These are phyloP conservation scores for Laticauda laticaudata DNA, from an alignment of 2,113 vertebrate species.

Conservation along the genomic window DNA sequence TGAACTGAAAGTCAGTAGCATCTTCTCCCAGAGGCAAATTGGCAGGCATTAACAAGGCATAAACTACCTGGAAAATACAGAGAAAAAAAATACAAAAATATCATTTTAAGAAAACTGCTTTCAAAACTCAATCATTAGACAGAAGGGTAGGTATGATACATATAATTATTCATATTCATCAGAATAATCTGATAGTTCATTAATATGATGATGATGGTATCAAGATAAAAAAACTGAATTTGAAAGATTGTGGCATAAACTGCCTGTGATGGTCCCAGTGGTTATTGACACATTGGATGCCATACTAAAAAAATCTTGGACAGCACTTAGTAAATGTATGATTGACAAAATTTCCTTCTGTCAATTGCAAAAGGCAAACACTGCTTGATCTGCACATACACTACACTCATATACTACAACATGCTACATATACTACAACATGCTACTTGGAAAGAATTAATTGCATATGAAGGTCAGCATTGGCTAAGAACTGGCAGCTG, in stretches of 20 bases:
- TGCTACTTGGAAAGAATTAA: neutral
- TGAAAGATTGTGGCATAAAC: neutral
- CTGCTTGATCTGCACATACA: neutral
- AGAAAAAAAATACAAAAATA: conserved; percentile 5
- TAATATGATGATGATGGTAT: neutral
- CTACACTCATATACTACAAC: neutral
- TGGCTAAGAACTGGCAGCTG: neutral
- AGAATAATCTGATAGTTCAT: neutral
- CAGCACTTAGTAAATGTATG: neutral
- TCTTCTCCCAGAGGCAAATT: conserved; percentile 95
- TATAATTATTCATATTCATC: conserved; percentile 2
- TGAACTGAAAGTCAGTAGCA: conserved; percentile 96
- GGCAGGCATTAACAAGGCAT: conserved; percentile 98
- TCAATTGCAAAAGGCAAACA: neutral
- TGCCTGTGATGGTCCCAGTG: neutral
- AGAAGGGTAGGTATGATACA: neutral
- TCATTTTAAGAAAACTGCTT: neutral
- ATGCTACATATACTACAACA: neutral
- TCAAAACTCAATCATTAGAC: neutral
- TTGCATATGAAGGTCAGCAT: neutral
- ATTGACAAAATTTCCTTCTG: neutral
- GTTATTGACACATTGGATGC: neutral
- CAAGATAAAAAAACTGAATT: neutral
- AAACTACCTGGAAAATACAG: conserved; percentile 83
- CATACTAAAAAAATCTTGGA: neutral